Evolutionary conservation across 1,140 invertebrate genomes (phyloP).

Genomic region (Ostrea edulis): DNA sequence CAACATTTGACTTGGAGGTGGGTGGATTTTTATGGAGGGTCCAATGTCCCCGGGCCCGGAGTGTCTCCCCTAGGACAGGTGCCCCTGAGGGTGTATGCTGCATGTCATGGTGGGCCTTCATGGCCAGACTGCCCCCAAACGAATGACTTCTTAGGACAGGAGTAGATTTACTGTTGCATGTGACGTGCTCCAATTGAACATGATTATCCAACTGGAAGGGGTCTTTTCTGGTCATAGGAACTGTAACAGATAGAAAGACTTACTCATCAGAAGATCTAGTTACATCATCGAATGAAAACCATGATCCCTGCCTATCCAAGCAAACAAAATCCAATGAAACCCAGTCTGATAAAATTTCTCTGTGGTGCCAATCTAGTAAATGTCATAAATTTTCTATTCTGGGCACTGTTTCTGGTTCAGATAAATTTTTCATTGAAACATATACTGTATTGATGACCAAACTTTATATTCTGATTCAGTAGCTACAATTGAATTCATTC

Average conservation of each 20-base stretch:
- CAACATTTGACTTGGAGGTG: constrained; percentile 50
- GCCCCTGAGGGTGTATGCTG: constrained; percentile 57
- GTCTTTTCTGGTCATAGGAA: constrained; percentile 65
- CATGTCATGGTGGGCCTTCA: constrained; percentile 54
- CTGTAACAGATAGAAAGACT: constrained; percentile 52
- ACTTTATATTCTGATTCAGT: not conserved
- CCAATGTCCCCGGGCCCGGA: constrained; percentile 59
- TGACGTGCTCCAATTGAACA: constrained; percentile 55
- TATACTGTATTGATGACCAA: not conserved
- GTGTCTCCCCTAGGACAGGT: constrained; percentile 71
- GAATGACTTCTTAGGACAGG: constrained; percentile 72
- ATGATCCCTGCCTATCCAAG: not conserved
- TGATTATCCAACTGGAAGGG: constrained; percentile 51
- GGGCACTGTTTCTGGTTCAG: not conserved
- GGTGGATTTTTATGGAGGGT: constrained; percentile 51
- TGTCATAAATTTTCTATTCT: not conserved
- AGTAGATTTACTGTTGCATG: constrained; percentile 43
- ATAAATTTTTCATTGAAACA: not conserved
- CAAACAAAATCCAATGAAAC: constrained; percentile 32
- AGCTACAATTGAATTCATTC: not conserved
- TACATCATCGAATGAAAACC: constrained; percentile 4
- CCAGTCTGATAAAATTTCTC: constrained; percentile 19
- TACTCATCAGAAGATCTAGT: not conserved
- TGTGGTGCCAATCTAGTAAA: not conserved
- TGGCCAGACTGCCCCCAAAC: constrained; percentile 65